A percentile compares a stretch with the other conserved stretches of the same genome.
Conservation (phyloP, 2,797 vertebrate species). For the Miopithecus talapoin region DNA sequence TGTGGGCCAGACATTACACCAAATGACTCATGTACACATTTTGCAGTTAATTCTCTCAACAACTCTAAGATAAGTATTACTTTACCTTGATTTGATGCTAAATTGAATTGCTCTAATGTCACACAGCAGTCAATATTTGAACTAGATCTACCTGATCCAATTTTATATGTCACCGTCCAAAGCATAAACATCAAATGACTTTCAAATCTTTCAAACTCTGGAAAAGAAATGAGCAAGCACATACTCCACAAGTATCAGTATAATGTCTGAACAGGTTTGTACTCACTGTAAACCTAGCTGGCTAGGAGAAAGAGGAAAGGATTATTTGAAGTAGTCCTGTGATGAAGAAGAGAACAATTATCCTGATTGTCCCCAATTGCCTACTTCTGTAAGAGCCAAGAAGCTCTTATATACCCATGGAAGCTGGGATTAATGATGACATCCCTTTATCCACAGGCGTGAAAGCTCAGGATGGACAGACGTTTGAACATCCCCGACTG, state of each 20-base stretch:
- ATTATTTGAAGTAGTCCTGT: slow-evolving; percentile 49
- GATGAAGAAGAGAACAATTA: slow-evolving; percentile 57
- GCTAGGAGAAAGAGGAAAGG: background rate
- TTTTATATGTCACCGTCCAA: background rate
- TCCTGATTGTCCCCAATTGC: slow-evolving; percentile 49
- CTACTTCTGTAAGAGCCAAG: slow-evolving; percentile 54
- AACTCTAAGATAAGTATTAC: background rate
- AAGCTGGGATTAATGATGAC: slow-evolving; percentile 68
- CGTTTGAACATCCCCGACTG: slow-evolving; percentile 83
- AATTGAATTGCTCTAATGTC: background rate
- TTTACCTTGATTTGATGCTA: background rate
- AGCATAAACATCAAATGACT: background rate
- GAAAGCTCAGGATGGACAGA: slow-evolving; percentile 84
- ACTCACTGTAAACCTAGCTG: background rate
- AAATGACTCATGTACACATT: background rate
- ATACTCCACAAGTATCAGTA: background rate
- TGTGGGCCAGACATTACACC: background rate
- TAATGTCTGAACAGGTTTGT: background rate
- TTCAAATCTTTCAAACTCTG: background rate
- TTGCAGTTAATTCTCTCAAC: background rate
- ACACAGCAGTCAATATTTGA: background rate
- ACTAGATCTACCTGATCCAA: background rate
- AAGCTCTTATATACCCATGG: slow-evolving; percentile 57
- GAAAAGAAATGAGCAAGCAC: background rate
- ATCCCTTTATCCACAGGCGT: slow-evolving; percentile 79